Conservation (phyloP, 2,888 invertebrate genomes). For the Gasteruption jaculator region DNA sequence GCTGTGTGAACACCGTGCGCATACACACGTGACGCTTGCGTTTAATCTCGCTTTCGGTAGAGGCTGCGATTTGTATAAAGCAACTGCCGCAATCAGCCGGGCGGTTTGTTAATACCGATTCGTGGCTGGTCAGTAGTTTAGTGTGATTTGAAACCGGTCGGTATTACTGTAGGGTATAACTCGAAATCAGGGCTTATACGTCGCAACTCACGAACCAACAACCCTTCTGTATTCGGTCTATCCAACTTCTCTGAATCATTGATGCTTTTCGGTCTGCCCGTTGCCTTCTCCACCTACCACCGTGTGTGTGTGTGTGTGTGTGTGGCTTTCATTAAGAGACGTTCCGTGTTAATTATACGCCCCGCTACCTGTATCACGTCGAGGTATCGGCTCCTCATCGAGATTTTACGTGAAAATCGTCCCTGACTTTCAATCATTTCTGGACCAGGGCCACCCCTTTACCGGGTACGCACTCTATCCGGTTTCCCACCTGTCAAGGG, state of each 20-base stretch:
- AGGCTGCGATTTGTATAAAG: slow-evolving; percentile 2
- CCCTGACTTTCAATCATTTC: too few relatives aligned
- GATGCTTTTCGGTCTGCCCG: slow-evolving; percentile 15
- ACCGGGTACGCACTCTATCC: too few relatives aligned
- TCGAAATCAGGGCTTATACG: too few relatives aligned
- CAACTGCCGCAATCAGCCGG: slow-evolving; percentile 20
- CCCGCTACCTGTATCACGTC: slow-evolving; percentile 19
- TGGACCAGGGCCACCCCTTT: too few relatives aligned
- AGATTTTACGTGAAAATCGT: too few relatives aligned
- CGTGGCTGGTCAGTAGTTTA: slow-evolving; percentile 23
- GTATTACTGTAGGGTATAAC: slow-evolving; percentile 13
- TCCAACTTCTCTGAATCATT: slow-evolving; percentile 22
- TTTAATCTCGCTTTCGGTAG: slow-evolving; percentile 3
- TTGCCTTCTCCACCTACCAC: slow-evolving; percentile 9
- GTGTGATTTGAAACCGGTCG: slow-evolving; percentile 18
- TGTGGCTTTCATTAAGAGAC: slow-evolving; percentile 32
- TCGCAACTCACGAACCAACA: slow-evolving; percentile 13
- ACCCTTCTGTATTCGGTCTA: slow-evolving; percentile 15
- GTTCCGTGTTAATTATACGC: slow-evolving; percentile 29
- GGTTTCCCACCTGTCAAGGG: too few relatives aligned
- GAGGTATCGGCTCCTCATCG: too few relatives aligned
- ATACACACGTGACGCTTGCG: too few relatives aligned
- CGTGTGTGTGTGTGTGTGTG: too few relatives aligned
- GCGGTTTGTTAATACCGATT: slow-evolving; percentile 27
- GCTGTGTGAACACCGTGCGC: too few relatives aligned